Conservation (phyloP, 64 coral and sea anemone species). For the Cladopsammia gracilis region DNA sequence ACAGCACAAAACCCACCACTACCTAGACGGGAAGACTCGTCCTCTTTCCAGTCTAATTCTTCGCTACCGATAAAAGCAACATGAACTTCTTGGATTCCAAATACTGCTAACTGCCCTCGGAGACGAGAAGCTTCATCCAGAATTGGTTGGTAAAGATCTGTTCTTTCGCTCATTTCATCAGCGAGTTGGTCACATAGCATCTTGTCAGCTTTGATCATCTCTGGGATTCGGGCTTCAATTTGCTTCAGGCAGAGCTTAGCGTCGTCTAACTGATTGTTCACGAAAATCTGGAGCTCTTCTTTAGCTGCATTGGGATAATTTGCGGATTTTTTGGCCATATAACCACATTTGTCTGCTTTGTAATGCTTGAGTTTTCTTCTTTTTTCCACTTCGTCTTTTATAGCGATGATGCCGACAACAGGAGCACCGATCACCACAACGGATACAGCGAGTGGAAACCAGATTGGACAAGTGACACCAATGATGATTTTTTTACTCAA, state of each 20-base stretch:
- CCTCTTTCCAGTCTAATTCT: not conserved
- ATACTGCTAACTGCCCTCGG: not conserved
- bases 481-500: not conserved
- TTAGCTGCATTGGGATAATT: not conserved
- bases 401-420: not conserved
- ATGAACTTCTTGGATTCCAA: not conserved
- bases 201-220: slow-evolving; percentile 22
- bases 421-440: slow-evolving; percentile 10
- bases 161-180: not conserved
- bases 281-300: not conserved
- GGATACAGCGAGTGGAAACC: not conserved
- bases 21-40: not conserved
- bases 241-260: not conserved
- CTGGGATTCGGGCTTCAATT: slow-evolving; percentile 21
- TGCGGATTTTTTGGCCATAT: not conserved
- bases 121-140: not conserved
- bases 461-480: slow-evolving; percentile 7
- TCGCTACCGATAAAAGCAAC: not conserved
- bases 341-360: slow-evolving; percentile 9
- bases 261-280: not conserved
- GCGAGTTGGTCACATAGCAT: slow-evolving; percentile 8
- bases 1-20: not conserved
- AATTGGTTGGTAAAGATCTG: not conserved
- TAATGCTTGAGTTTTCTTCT: not conserved
- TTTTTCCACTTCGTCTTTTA: slow-evolving; percentile 5